These are phyloP conservation scores for Nemopilema nomurai DNA, from an alignment of 30 jellyfish, hydroid and myxozoan genomes.

Conservation along the genomic window DNA sequence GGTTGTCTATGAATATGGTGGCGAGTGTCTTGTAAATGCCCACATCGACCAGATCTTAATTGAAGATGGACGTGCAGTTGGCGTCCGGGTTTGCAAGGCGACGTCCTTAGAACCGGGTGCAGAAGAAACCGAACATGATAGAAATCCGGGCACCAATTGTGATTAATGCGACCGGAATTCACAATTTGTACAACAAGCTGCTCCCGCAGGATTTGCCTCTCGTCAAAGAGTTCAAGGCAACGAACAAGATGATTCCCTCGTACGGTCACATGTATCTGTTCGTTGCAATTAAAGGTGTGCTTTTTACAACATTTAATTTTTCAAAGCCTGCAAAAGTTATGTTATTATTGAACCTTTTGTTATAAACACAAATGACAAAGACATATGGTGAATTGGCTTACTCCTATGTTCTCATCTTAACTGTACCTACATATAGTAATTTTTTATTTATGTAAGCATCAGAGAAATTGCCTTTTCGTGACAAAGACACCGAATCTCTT, in stretches of 20 bases:
- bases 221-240: conserved; percentile 78
- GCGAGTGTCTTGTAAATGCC: conserved; percentile 87
- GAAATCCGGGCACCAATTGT: conserved; percentile 83
- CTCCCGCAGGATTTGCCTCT: conserved; percentile 71
- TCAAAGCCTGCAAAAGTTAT: too few relatives aligned
- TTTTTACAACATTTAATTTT: not conserved
- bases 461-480: too few relatives aligned
- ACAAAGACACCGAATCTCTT: too few relatives aligned
- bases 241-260: conserved; percentile 80
- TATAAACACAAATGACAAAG: too few relatives aligned
- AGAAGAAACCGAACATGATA: conserved; percentile 75
- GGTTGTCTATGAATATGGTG: conserved; percentile 92
- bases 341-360: too few relatives aligned
- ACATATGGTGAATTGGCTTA: not conserved
- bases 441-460: too few relatives aligned
- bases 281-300: conserved; percentile 82
- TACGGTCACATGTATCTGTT: conserved; percentile 88
- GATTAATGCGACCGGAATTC: conserved; percentile 91
- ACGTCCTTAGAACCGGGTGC: conserved; percentile 82
- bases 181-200: conserved; percentile 69
- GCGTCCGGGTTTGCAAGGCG: conserved; percentile 93
- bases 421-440: too few relatives aligned
- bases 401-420: too few relatives aligned
- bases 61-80: conserved; percentile 74
- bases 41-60: conserved; percentile 72